Base-by-base conservation (phyloP, 2,888 invertebrate species). In the Drosophila picticornis region DNA sequence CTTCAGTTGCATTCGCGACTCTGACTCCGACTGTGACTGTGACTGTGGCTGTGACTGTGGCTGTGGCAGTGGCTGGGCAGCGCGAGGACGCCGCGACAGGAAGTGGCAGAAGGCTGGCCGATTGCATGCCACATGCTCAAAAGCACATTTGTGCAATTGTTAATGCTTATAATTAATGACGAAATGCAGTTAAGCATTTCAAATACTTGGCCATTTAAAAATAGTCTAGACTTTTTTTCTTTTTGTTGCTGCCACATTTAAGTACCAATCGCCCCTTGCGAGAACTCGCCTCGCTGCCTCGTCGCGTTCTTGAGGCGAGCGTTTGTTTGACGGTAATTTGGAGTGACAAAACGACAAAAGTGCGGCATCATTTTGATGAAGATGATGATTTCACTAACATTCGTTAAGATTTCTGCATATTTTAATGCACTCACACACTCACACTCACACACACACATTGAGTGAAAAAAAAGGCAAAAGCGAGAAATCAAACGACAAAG, bases 291-390 rank as follows among this genome's bases (percentile, higher is more conserved):
- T 56, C 66, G 65, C 48, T 43, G 65, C 77, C 57, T 48, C 74
- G 60, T 55, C 76, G 77, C 77, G 75, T 80, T 80, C 67, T 69
- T 75, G 63, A 78, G 59, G 40, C 68, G 52, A 46, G 36, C 38
- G 32, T 27, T 29, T 57, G 46, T 72, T 59, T 69, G 83, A 84
- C 77, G 72, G 70, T 88, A 84, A 89, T 87, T 87, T 89, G 78
- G 76, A 89, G 87, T 87, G 87, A 87, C 87, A 87, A 87, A 81
- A 80, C 80, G 81, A 83, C 88, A 89, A 88, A 84, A 77, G 72
- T 86, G 82, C 75, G 78, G 67, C 85, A 82, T 82, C 84, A 83
- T 81, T 68, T 67, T 40, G 71, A 88, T 85, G 85, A 84, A 4
- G 31, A 56, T 27, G 50, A 48, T 48, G 48, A 50, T 50, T 85